phyloP scores from a whole-genome alignment of 2,113 vertebrate genomes.

The Cochlearius cochlearius region DNA sequence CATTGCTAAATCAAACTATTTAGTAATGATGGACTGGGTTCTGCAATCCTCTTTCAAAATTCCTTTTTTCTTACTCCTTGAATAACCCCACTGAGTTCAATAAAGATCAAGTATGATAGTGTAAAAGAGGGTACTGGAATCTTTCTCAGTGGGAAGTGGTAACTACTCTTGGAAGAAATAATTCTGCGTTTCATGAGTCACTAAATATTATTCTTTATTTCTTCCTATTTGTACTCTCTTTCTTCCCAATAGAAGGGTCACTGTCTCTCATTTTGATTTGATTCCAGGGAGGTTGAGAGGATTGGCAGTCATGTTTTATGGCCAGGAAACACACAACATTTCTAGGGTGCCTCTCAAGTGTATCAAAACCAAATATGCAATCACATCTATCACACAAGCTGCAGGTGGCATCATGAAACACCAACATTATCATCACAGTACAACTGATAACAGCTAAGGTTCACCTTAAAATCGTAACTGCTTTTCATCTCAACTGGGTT shows the following conservation, averaged over 20 bases:
- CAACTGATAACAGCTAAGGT: background rate
- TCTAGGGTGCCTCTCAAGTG: background rate
- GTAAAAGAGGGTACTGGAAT: background rate
- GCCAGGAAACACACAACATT: background rate
- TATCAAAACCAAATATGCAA: background rate
- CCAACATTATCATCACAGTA: background rate
- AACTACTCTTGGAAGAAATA: background rate
- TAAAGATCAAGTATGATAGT: background rate
- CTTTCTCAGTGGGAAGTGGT: background rate
- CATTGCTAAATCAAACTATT: background rate
- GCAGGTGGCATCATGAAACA: conserved; percentile 14
- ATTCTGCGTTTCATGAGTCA: background rate
- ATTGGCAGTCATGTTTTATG: background rate
- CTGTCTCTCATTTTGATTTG: background rate
- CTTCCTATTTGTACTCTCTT: background rate
- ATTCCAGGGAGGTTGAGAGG: background rate
- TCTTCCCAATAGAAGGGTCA: background rate
- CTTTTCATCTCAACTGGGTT: background rate
- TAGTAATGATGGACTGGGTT: background rate
- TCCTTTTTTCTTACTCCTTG: background rate
- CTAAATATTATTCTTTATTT: background rate
- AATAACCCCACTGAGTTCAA: background rate
- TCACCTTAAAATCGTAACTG: background rate
- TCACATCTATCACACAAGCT: background rate
- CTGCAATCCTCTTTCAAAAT: background rate